These are phyloP conservation scores for Strix aluco DNA, from an alignment of 2,113 vertebrate species.

Conservation along the genomic window DNA sequence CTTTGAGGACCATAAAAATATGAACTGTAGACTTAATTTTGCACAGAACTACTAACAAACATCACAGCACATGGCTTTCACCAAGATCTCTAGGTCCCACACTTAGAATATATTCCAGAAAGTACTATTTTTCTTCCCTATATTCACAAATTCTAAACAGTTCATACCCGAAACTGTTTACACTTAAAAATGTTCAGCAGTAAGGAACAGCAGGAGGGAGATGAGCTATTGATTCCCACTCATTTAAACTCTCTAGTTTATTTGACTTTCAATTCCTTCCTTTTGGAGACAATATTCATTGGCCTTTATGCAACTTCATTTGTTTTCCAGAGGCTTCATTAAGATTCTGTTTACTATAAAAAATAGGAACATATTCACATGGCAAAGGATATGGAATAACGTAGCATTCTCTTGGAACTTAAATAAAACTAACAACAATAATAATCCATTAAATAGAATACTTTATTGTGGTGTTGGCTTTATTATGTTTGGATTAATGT, in stretches of 20 bases:
- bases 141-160: background rate
- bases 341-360: background rate
- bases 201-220: slow-evolving; percentile 16
- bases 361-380: background rate
- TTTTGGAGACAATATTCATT: background rate
- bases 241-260: slow-evolving; percentile 15
- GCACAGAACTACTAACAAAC: background rate
- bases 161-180: background rate
- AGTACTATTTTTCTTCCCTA: background rate
- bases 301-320: background rate
- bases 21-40: background rate
- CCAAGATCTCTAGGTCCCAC: background rate
- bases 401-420: background rate
- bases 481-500: slow-evolving; percentile 23
- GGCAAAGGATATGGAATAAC: background rate
- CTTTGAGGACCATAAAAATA: background rate
- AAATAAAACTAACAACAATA: slow-evolving; percentile 20
- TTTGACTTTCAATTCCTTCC: slow-evolving; percentile 7
- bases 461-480: slow-evolving; percentile 13
- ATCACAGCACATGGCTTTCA: background rate
- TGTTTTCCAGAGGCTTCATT: slow-evolving; percentile 28
- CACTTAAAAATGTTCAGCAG: slow-evolving; percentile 17
- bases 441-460: slow-evolving; percentile 16
- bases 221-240: slow-evolving; percentile 26
- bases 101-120: background rate